A percentile compares a stretch with the other conserved stretches of the same genome.
These are phyloP conservation scores for Ctenopoma kingsleyae DNA, from an alignment of 2,797 vertebrate genomes.

Conservation along the genomic window DNA sequence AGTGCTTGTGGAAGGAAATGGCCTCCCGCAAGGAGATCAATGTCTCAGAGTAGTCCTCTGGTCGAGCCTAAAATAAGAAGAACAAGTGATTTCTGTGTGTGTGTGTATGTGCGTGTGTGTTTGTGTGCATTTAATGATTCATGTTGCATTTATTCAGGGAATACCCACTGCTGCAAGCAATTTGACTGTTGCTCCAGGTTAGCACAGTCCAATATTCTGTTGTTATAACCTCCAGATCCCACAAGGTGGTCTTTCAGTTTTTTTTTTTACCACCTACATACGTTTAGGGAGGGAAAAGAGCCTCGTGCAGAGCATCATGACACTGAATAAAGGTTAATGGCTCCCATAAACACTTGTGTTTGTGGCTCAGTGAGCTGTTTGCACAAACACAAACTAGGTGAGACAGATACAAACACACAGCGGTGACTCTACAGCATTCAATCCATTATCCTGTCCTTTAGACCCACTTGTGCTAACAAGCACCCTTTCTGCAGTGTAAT, in stretches of 20 bases:
- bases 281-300: neutral
- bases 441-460: neutral
- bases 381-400: neutral
- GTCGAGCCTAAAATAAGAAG: conserved; percentile 69
- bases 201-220: neutral
- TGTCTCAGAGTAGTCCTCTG: conserved; percentile 87
- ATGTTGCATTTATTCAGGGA: neutral
- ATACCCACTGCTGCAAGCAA: neutral
- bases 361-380: neutral
- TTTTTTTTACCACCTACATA: neutral
- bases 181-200: neutral
- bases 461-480: neutral
- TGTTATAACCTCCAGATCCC: neutral
- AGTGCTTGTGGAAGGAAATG: conserved; percentile 94
- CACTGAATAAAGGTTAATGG: neutral
- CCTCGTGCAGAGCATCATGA: conserved; percentile 13
- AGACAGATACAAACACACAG: neutral
- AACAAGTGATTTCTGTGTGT: conserved; percentile 21
- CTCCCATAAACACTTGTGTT: neutral
- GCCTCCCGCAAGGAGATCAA: conserved; percentile 86
- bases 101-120: neutral
- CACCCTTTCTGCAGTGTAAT: no score
- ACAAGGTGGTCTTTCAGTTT: neutral
- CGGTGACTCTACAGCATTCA: neutral
- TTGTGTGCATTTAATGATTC: neutral